Evolutionary conservation across 2,888 invertebrate genomes (phyloP).

Genomic region (Platycheirus albimanus): DNA sequence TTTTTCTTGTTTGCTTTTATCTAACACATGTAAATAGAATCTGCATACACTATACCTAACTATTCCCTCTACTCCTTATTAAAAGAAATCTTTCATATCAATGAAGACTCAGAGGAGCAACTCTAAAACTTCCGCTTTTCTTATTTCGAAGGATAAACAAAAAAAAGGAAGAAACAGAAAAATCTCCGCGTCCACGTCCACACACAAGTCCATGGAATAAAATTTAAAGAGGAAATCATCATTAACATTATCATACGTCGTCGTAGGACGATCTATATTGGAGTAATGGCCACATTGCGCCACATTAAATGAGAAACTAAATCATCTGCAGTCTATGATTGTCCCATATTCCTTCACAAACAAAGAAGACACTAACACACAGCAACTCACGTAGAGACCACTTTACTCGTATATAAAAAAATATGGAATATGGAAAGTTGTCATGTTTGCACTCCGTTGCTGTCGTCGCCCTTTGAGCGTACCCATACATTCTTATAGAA

Average conservation of each 20-base stretch:
- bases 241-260: constrained; percentile 64
- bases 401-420: no score
- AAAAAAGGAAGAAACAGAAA: background rate
- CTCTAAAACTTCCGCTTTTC: constrained; percentile 28
- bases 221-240: constrained; percentile 63
- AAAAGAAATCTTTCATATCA: constrained; percentile 44
- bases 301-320: constrained; percentile 74
- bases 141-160: background rate
- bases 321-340: constrained; percentile 75
- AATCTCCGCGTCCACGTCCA: background rate
- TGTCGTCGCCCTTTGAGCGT: constrained; percentile 44
- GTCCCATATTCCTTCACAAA: constrained; percentile 68
- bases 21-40: constrained; percentile 7
- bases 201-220: constrained; percentile 36
- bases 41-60: constrained; percentile 34
- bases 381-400: constrained; percentile 5
- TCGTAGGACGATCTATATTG: constrained; percentile 67
- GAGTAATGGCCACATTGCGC: constrained; percentile 74
- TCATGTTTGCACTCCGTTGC: constrained; percentile 43
- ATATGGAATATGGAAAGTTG: constrained; percentile 50
- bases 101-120: constrained; percentile 44
- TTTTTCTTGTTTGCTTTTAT: background rate
- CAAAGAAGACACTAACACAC: constrained; percentile 37
- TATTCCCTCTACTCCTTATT: constrained; percentile 32
- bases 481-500: constrained; percentile 48